phyloP scores from a whole-genome alignment of 2,797 vertebrate species.

The Phoxinus dragarum region DNA sequence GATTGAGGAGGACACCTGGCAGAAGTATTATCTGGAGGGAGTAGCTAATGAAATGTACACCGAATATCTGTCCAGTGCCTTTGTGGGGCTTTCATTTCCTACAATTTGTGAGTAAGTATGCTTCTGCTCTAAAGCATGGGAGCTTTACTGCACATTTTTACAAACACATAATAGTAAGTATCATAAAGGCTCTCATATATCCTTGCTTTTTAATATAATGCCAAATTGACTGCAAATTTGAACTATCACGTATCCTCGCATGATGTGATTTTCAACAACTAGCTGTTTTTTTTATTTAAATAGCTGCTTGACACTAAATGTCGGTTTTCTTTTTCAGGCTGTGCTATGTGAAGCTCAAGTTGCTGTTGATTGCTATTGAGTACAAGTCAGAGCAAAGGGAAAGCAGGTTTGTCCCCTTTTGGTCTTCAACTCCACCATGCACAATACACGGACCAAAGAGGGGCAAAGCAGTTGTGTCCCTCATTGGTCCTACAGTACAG shows the following conservation, averaged over 20 bases:
- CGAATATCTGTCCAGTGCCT: constrained; percentile 99
- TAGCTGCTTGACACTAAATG: background rate
- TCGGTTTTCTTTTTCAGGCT: constrained; percentile 80
- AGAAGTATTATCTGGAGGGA: constrained; percentile 99
- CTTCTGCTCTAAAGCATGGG: constrained; percentile 13
- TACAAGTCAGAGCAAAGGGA: constrained; percentile 98
- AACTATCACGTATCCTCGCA: background rate
- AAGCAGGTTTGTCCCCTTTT: constrained; percentile 88
- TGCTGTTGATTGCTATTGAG: constrained; percentile 98
- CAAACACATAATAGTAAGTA: constrained; percentile 12
- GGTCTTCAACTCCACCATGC: constrained; percentile 13
- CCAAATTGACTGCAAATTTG: background rate
- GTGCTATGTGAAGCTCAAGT: constrained; percentile 98
- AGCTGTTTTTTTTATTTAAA: no score
- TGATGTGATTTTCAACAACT: background rate
- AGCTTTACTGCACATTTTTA: background rate
- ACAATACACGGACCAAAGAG: constrained; percentile 48
- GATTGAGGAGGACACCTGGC: constrained; percentile 99
- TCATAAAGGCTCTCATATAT: background rate
- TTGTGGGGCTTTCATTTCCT: constrained; percentile 98
- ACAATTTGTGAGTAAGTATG: constrained; percentile 97
- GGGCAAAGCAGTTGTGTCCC: constrained; percentile 51
- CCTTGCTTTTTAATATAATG: background rate
- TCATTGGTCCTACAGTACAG: constrained; percentile 46
- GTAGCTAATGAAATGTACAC: constrained; percentile 99